These are phyloP conservation scores for Muscidifurax raptorellus DNA, from an alignment of 1,140 invertebrate genomes.

Conservation along the genomic window DNA sequence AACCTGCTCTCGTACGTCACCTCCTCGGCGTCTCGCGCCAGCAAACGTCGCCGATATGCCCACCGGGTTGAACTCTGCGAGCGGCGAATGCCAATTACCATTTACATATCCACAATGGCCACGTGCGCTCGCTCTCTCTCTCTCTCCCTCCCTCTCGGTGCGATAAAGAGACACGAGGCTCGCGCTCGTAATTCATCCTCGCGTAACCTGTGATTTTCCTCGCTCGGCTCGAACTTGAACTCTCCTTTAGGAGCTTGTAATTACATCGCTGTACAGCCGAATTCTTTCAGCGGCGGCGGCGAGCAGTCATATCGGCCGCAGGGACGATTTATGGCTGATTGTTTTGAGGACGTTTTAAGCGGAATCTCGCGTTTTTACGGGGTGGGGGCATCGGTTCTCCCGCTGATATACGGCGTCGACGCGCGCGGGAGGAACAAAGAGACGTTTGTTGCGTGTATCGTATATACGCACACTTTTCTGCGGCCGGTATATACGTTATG, in stretches of 20 bases:
- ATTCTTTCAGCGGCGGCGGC: not conserved
- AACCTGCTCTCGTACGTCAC: not conserved
- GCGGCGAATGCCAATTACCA: constrained; percentile 22
- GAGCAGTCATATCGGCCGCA: not conserved
- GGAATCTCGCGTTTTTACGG: constrained; percentile 23
- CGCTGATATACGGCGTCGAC: constrained; percentile 9
- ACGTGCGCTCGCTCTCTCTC: not conserved
- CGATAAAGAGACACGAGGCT: constrained; percentile 12
- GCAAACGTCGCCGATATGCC: not conserved
- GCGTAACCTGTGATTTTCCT: constrained; percentile 37
- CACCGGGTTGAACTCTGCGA: constrained; percentile 21
- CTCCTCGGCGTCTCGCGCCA: not conserved
- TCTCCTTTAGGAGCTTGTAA: constrained; percentile 33
- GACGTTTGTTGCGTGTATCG: not conserved
- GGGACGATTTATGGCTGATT: constrained; percentile 40
- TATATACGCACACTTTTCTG: no score
- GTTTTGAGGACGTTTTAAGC: constrained; percentile 34
- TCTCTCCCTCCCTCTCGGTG: not conserved
- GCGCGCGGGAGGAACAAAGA: constrained; percentile 19
- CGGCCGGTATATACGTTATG: no score
- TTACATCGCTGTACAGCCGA: constrained; percentile 7
- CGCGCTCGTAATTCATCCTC: constrained; percentile 35
- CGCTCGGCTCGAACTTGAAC: constrained; percentile 33
- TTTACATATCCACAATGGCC: constrained; percentile 38
- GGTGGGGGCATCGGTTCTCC: not conserved